These are phyloP conservation scores for Drosophila limbata DNA, from an alignment of 2,888 invertebrate species.

Conservation along the genomic window DNA sequence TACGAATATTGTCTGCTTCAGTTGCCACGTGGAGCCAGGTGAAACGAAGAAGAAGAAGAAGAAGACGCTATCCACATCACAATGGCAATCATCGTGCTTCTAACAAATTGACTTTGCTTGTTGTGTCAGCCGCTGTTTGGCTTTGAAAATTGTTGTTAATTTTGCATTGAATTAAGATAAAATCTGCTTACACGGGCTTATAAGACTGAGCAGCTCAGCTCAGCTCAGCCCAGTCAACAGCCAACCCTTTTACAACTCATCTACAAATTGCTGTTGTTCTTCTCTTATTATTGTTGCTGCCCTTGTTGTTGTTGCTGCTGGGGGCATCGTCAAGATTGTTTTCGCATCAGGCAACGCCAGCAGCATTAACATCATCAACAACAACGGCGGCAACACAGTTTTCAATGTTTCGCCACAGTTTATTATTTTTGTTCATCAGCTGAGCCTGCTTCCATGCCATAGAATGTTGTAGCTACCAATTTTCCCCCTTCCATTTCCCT, in stretches of 20 bases:
- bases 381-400: slow-evolving; percentile 17
- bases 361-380: slow-evolving; percentile 31
- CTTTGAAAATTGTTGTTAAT: slow-evolving; percentile 79
- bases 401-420: slow-evolving; percentile 65
- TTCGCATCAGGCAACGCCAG: slow-evolving; percentile 52
- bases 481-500: slow-evolving; percentile 5
- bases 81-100: slow-evolving; percentile 31
- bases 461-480: slow-evolving; percentile 48
- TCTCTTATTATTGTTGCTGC: slow-evolving; percentile 32
- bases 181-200: slow-evolving; percentile 82
- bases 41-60: neutral
- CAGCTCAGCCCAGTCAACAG: neutral
- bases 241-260: slow-evolving; percentile 55
- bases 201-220: slow-evolving; percentile 55
- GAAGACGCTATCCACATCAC: slow-evolving; percentile 20
- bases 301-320: slow-evolving; percentile 35
- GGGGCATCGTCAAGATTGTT: slow-evolving; percentile 62
- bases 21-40: slow-evolving; percentile 9
- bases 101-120: slow-evolving; percentile 72
- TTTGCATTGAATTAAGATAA: slow-evolving; percentile 80
- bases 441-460: slow-evolving; percentile 41
- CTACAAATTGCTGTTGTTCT: slow-evolving; percentile 42
- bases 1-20: neutral
- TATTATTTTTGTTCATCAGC: slow-evolving; percentile 80
- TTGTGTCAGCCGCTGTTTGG: slow-evolving; percentile 72